A percentile compares a stretch with the other conserved stretches of the same genome.
Conservation (phyloP, 2,888 invertebrate species). For the Hypomecis atomaria region DNA sequence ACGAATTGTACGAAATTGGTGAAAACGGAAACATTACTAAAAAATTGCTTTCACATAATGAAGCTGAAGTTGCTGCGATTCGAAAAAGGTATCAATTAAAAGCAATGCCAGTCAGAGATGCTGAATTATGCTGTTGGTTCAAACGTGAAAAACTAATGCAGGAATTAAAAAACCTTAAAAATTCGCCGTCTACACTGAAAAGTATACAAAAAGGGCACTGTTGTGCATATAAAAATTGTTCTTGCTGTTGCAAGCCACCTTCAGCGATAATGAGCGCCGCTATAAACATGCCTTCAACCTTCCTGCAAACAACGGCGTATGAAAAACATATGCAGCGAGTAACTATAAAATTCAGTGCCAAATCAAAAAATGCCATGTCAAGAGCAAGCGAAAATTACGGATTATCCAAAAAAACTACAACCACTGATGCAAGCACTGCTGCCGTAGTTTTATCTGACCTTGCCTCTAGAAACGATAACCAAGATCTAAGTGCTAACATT, state of each 20-base stretch:
- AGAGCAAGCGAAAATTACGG: background rate
- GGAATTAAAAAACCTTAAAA: constrained; percentile 28
- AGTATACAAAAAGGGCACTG: constrained; percentile 42
- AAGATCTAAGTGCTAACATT: constrained; percentile 8
- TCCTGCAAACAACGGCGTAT: constrained; percentile 16
- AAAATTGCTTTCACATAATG: constrained; percentile 15
- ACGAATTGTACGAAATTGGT: constrained; percentile 40
- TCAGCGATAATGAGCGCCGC: background rate
- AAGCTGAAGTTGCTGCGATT: background rate
- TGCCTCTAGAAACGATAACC: constrained; percentile 1
- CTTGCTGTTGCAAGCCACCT: constrained; percentile 34
- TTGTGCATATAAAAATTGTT: constrained; percentile 40
- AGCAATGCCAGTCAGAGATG: constrained; percentile 5
- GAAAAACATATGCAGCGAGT: background rate
- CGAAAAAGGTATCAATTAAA: constrained; percentile 15
- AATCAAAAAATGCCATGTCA: background rate
- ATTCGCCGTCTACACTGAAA: constrained; percentile 34
- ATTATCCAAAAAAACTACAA: background rate
- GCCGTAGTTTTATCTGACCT: constrained; percentile 3
- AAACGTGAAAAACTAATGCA: constrained; percentile 44
- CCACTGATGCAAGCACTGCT: background rate
- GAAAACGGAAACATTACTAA: constrained; percentile 33
- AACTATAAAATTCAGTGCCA: constrained; percentile 6
- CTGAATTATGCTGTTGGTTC: constrained; percentile 52
- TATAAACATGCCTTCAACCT: constrained; percentile 1